These are phyloP conservation scores for Poeciliopsis retropinna DNA, from an alignment of 2,113 vertebrate genomes.

Conservation along the genomic window DNA sequence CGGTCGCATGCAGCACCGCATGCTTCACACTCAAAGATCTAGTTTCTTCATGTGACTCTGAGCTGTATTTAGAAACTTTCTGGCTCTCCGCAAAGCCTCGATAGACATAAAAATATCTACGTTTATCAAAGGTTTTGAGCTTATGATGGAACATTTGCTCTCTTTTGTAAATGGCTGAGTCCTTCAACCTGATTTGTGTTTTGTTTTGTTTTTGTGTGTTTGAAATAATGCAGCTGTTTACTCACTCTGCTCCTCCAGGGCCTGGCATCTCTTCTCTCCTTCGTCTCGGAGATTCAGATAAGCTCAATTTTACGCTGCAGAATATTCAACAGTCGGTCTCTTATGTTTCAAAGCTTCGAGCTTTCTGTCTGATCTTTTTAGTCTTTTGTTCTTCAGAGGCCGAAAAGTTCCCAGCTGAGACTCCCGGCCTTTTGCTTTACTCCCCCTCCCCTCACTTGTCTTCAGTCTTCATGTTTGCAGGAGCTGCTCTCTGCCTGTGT, in stretches of 20 bases:
- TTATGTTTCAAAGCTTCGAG: constrained; percentile 10
- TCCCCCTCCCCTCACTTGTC: neutral
- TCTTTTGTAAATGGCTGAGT: neutral
- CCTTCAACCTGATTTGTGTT: neutral
- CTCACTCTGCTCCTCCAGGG: constrained; percentile 72
- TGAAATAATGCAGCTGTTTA: constrained; percentile 43
- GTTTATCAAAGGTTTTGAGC: neutral
- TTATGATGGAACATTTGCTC: neutral
- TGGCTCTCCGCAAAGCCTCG: constrained; percentile 41
- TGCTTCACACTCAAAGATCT: constrained; percentile 53
- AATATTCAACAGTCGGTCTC: constrained; percentile 3
- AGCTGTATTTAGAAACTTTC: constrained; percentile 73
- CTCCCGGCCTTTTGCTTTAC: constrained; percentile 5
- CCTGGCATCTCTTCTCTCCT: constrained; percentile 64
- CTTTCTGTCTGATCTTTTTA: constrained; percentile 14
- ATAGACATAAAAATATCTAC: neutral
- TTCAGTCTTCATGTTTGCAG: constrained; percentile 41
- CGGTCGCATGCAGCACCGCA: constrained; percentile 17
- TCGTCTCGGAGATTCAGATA: constrained; percentile 18
- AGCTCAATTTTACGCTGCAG: constrained; percentile 2
- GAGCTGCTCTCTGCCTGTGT: constrained; percentile 41
- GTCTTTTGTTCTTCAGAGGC: constrained; percentile 3
- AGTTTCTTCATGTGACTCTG: constrained; percentile 75
- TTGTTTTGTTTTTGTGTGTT: neutral
- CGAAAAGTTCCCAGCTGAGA: neutral